phyloP scores from a whole-genome alignment of 2,888 invertebrate species.

The Drosophila subsilvestris region DNA sequence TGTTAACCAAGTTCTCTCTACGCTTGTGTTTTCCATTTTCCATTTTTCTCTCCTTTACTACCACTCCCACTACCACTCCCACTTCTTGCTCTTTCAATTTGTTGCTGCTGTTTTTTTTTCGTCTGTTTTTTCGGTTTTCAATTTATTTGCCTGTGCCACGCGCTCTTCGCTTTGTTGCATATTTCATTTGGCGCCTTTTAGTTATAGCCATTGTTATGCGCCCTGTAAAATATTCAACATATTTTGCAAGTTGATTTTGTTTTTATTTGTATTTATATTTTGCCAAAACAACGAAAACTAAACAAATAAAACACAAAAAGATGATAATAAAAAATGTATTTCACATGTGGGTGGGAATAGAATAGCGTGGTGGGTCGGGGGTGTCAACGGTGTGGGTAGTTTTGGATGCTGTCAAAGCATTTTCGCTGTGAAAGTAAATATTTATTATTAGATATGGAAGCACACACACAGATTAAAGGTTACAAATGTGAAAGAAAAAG shows the following conservation, averaged over 20 bases:
- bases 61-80: background rate
- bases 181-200: conserved; percentile 75
- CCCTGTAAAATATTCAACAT: conserved; percentile 74
- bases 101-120: conserved; percentile 10
- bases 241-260: conserved; percentile 72
- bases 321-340: conserved; percentile 77
- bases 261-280: conserved; percentile 41
- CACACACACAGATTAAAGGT: background rate
- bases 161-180: conserved; percentile 69
- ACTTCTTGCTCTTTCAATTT: background rate
- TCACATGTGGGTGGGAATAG: conserved; percentile 53
- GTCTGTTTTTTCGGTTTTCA: conserved; percentile 62
- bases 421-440: conserved; percentile 28
- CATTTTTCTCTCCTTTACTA: conserved; percentile 8
- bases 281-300: conserved; percentile 42
- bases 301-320: conserved; percentile 41
- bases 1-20: conserved; percentile 65
- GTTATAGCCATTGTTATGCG: conserved; percentile 64
- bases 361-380: conserved; percentile 5
- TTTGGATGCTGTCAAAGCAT: conserved; percentile 34
- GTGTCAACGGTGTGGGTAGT: conserved; percentile 17
- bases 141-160: conserved; percentile 71
- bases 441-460: conserved; percentile 24
- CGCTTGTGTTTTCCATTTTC: conserved; percentile 24
- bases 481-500: background rate